Evolutionary conservation across 2,113 vertebrate genomes (phyloP), one percentile per base, ranked within the genome.

Genomic region (Hyla sarda): DNA sequence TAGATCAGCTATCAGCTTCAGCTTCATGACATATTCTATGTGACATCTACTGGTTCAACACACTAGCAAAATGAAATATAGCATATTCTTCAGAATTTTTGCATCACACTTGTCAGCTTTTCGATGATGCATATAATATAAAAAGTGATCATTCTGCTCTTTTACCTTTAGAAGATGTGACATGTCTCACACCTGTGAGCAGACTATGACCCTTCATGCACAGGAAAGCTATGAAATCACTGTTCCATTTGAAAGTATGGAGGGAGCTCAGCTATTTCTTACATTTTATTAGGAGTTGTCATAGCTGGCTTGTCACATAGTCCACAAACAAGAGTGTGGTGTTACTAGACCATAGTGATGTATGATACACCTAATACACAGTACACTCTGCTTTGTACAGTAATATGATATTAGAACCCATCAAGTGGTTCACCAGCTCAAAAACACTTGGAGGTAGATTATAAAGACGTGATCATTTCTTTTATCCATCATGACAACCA

Each of bases 221-320:
- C 45, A 80, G 77, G 41, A 37, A 56, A 80, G 30, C n/a, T n/a
- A 12, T 60, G 34, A 58, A 80, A 41, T 56, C 77, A n/a, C 19
- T 78, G 10, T 56, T 41, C 54, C 77, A 45, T 62, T 41, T 58
- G 30, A 41, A 12, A 21, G 14, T 9, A 37, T 58, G 32, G 76
- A 58, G 52, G 30, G 19, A 28, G 13, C 45, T 75, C 45, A 75
- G 73, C 21, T 56, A 60, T 60, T 60, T 79, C 11, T 23, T 32
- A 34, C 54, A 58, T 60, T 58, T 78, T 25, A 34, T 17, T 9
- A 48, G 5, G 25, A 34, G 50, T 21, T 56, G 16, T 30, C 17
- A 56, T 56, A 30, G 23, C 48, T 54, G 10, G 48, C 50, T 21
- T 56, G 16, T 30, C 17, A 56, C 37, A 52, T 5, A 32, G 25